These are phyloP conservation scores for Chanos chanos DNA, from an alignment of 2,797 vertebrate species.

Conservation along the genomic window DNA sequence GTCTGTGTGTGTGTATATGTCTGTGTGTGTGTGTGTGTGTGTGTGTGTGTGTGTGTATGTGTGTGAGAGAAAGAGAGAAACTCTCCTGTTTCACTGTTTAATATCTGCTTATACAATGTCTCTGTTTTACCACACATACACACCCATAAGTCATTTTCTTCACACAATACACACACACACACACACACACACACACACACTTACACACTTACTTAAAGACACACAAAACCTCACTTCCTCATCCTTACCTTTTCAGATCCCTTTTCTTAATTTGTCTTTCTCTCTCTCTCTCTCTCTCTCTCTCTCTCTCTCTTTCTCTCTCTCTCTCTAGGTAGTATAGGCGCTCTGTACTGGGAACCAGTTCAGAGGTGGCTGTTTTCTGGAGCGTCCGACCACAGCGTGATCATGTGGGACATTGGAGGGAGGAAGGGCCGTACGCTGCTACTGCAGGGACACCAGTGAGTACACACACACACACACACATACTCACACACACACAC, in stretches of 20 bases:
- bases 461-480: slow-evolving; percentile 46
- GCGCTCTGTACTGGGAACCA: slow-evolving; percentile 92
- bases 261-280: background rate
- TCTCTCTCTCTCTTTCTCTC: background rate
- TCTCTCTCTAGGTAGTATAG: slow-evolving; percentile 78
- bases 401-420: slow-evolving; percentile 99
- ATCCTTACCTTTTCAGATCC: too few species aligned
- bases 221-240: too few species aligned
- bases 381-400: slow-evolving; percentile 92
- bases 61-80: too few species aligned
- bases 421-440: slow-evolving; percentile 89
- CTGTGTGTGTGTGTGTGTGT: background rate
- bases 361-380: slow-evolving; percentile 92
- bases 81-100: too few species aligned
- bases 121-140: background rate
- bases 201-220: background rate
- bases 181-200: background rate
- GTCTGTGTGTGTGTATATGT: background rate
- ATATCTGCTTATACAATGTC: too few species aligned
- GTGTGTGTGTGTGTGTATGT: background rate
- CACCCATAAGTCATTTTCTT: background rate
- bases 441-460: slow-evolving; percentile 95
- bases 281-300: background rate
- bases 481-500: slow-evolving; percentile 1
- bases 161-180: background rate